Evolutionary conservation across 2,888 invertebrate species (phyloP).

Genomic region (Drepanosiphum platanoidis): DNA sequence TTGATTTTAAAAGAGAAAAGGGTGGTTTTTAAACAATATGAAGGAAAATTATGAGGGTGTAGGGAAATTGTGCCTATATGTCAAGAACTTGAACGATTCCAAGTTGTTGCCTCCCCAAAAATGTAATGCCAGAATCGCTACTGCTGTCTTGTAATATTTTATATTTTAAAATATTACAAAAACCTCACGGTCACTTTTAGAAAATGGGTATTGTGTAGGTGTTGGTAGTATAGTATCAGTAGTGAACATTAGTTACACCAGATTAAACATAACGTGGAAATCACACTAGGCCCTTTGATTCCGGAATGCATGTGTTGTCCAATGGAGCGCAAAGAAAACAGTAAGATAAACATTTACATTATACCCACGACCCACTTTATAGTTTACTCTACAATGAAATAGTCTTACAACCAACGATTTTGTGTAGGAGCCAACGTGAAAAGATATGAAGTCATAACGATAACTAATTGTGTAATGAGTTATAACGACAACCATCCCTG

Average conservation of each 20-base stretch:
- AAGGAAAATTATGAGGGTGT: no score
- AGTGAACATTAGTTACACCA: not conserved
- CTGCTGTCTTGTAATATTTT: not conserved
- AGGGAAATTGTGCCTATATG: no score
- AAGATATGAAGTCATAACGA: not conserved
- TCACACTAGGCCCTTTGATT: not conserved
- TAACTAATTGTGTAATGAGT: no score
- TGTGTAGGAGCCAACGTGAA: not conserved
- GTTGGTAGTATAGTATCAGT: no score
- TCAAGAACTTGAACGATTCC: no score
- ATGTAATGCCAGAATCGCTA: no score
- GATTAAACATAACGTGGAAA: slow-evolving; percentile 27
- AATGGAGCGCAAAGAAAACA: slow-evolving; percentile 6
- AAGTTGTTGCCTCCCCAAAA: no score
- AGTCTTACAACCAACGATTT: not conserved
- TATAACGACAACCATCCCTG: no score
- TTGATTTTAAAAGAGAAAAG: no score
- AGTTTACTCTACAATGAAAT: not conserved
- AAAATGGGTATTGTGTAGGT: not conserved
- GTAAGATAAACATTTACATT: slow-evolving; percentile 28
- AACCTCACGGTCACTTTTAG: not conserved
- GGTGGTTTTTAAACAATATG: no score
- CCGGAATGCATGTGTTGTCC: not conserved
- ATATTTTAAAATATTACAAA: not conserved
- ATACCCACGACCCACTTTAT: not conserved